Evolutionary conservation across 2,797 vertebrate genomes (phyloP).

Genomic region (Oreochromis grahami): DNA sequence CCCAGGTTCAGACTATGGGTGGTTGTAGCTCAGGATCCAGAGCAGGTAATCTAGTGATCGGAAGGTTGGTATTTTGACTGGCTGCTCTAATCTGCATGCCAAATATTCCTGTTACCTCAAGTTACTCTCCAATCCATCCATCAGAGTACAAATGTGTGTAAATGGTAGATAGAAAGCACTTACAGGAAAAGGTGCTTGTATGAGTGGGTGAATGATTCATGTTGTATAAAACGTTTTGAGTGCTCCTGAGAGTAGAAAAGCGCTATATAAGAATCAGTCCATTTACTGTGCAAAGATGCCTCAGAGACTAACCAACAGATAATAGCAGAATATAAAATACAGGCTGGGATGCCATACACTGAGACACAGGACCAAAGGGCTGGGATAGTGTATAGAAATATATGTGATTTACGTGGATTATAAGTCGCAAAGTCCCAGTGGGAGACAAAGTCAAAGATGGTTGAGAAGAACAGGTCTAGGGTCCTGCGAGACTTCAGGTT

Average conservation of each 20-base stretch:
- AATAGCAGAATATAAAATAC: background rate
- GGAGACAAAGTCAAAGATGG: background rate
- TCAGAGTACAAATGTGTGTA: background rate
- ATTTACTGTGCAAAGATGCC: background rate
- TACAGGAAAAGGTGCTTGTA: background rate
- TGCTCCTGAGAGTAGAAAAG: background rate
- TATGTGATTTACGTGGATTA: background rate
- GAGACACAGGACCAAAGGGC: background rate
- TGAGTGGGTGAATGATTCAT: background rate
- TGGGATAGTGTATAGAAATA: accelerated
- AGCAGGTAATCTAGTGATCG: accelerated
- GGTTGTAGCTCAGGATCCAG: background rate
- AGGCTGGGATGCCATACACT: background rate
- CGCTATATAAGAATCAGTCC: background rate
- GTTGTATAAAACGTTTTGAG: background rate
- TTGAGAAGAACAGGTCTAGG: background rate
- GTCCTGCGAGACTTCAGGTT: background rate
- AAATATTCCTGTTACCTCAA: background rate
- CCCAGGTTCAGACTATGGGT: background rate
- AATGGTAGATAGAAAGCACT: background rate
- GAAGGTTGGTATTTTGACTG: background rate
- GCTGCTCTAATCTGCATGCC: background rate
- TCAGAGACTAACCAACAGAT: background rate
- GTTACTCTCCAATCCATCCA: background rate
- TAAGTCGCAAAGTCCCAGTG: background rate